Evolutionary conservation across 2,113 vertebrate species (phyloP), one percentile per base, ranked within the genome.

Genomic region (Phasianus colchicus): DNA sequence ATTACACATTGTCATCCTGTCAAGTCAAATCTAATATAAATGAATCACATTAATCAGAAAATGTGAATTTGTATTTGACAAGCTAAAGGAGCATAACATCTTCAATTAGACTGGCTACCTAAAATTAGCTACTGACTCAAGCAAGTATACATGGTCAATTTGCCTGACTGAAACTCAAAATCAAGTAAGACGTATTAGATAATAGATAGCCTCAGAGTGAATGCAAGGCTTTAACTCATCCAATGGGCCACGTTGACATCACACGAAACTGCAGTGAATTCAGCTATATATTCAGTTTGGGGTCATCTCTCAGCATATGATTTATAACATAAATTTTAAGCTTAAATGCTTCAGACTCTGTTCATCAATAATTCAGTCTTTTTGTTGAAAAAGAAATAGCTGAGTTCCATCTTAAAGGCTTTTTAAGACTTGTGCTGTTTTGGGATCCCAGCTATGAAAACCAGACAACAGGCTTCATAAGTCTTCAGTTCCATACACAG

Each of bases 21-120:
- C 97, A 97, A 97, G 95, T 94, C 89, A 94, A 96, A 97, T 97
- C 92, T 97, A 96, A 97, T 97, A 96, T 87, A 97, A 98, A 98
- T 97, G 92, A 97, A 96, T 97, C 83, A 92, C 97, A 97, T 97
- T 97, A 98, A 97, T 97, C 92, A 96, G 90, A 97, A 97, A 97
- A 97, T 92, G 93, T 94, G 96, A 96, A 96, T 97, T 98, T 97
- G 94, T 94, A 95, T 97, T 97, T 97, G 97, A 98, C 93, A 97
- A 97, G 92, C 93, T 97, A 97, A 97, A 97, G 93, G 94, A 97
- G 72, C 91, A 96, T 96, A 97, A 96, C 95, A 94, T 96, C 95
- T 96, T 93, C 97, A 97, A 98, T 97, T 97, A 98, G 81, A 96
- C 90, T 94, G 94, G 90, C 83, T 93, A 81, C 92, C 97, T 97